These are phyloP conservation scores for Tetragonula clypearis DNA, from an alignment of 1,140 invertebrate species.

Conservation along the genomic window DNA sequence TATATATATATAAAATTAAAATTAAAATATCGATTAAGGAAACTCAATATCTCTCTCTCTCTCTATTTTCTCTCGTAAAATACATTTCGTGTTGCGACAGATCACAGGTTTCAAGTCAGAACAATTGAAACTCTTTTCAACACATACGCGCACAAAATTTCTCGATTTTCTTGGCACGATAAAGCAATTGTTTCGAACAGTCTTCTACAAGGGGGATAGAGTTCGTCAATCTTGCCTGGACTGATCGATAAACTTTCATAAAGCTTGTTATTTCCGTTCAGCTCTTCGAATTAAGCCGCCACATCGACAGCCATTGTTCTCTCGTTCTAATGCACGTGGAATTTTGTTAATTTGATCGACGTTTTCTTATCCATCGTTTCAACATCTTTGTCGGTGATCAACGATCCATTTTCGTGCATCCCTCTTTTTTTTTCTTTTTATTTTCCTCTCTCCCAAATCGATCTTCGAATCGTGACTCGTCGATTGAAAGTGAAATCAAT, in stretches of 20 bases:
- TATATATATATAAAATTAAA: too few relatives aligned
- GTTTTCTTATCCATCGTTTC: not conserved
- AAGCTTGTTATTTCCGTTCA: slow-evolving; percentile 16
- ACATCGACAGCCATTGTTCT: not conserved
- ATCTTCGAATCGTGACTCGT: not conserved
- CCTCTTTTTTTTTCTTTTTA: not conserved
- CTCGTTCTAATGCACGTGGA: too few relatives aligned
- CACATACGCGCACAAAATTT: not conserved
- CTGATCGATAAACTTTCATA: slow-evolving; percentile 26
- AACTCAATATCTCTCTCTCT: too few relatives aligned
- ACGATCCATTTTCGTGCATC: not conserved
- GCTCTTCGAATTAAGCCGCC: not conserved
- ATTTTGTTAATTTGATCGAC: slow-evolving; percentile 3
- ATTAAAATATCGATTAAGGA: too few relatives aligned
- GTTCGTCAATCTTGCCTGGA: not conserved
- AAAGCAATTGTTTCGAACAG: not conserved
- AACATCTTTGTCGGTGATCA: not conserved
- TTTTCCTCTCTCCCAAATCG: not conserved
- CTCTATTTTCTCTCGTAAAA: too few relatives aligned
- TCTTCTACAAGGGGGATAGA: too few relatives aligned
- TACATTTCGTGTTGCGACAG: too few relatives aligned
- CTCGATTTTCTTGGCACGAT: not conserved
- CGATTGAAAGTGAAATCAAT: not conserved
- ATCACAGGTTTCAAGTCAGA: too few relatives aligned
- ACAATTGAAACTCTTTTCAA: too few relatives aligned